Base-by-base conservation (phyloP, 1,140 invertebrate species). In the Atopsyche davidsoni region DNA sequence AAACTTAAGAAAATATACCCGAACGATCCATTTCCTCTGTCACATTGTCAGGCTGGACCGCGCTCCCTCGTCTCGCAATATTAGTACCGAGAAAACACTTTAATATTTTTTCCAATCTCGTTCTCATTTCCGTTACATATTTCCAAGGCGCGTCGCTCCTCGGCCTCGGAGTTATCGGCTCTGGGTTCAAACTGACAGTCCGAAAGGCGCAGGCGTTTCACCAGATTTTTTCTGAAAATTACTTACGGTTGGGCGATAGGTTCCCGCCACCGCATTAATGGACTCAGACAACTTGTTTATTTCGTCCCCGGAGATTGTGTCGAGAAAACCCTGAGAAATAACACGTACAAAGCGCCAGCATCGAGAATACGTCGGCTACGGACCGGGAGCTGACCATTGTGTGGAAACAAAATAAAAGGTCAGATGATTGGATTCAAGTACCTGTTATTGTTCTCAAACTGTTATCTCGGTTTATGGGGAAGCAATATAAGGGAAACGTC, bases 341-440 rank as follows among this genome's bases (percentile, higher is more conserved):
- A 45, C 43, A 45, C 43, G 24, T 45, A 45, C 43, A 2, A 18
- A n/a, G 10, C 43, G 4, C 17, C 25, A 32, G 17, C 21, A 21
- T 23, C 24, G 40, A 42, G 24, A 42, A 42, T 22, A 42, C 40
- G 4, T 39, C 11, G 40, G 9, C 40, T 17, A 17, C 16, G 17
- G 17, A 14, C n/a, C n/a, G n/a, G 11, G 19, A 42, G 40, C 24
- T 13, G 9, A 6, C 40, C 22, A 42, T 42, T 42, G 40, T 42
- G 13, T 42, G 11, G 40, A 19, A 22, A n/a, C 34, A 36, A 46
- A 46, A 46, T 46, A 46, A 46, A 46, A 46, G 44, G 31, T 46
- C 44, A 46, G 44, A 35, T 38, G 44, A 46, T 46, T 46, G 44
- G 34, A 38, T 34, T 46, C 34, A 36, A 46, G 44, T 46, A 23